Evolutionary conservation across 1,140 invertebrate species (phyloP).

Genomic region (Ceratitis capitata): DNA sequence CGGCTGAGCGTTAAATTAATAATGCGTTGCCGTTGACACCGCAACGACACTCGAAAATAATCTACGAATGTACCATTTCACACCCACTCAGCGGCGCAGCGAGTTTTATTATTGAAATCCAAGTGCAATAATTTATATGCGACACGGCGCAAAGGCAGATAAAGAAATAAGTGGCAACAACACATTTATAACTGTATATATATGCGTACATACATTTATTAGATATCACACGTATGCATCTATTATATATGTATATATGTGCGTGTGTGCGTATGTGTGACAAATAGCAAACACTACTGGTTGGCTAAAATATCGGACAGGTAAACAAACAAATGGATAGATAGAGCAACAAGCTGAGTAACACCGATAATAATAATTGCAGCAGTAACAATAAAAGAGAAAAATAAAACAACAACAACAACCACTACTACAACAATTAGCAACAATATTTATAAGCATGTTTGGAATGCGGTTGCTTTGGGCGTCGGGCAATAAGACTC

Average conservation of each 20-base stretch:
- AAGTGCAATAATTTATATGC: background rate
- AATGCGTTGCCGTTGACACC: background rate
- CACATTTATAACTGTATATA: no score
- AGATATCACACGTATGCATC: background rate
- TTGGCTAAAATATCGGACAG: background rate
- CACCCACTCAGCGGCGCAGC: constrained; percentile 9
- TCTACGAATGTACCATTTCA: constrained; percentile 13
- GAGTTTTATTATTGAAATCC: constrained; percentile 30
- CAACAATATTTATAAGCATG: constrained; percentile 30
- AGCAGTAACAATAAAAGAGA: background rate
- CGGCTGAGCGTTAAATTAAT: background rate
- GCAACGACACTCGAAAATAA: background rate
- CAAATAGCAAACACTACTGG: no score
- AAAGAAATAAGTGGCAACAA: constrained; percentile 5
- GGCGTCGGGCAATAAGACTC: background rate
- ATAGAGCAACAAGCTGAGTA: no score
- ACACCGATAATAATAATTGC: constrained; percentile 3
- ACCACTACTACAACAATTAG: background rate
- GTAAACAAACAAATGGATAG: background rate
- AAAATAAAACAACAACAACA: background rate
- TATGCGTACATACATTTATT: background rate
- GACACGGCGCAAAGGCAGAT: background rate
- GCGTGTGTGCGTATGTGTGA: background rate
- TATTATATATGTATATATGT: no score
- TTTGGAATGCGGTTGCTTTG: constrained; percentile 27